Evolutionary conservation across 2,888 invertebrate genomes (phyloP).

Genomic region (Chelonus formosanus): DNA sequence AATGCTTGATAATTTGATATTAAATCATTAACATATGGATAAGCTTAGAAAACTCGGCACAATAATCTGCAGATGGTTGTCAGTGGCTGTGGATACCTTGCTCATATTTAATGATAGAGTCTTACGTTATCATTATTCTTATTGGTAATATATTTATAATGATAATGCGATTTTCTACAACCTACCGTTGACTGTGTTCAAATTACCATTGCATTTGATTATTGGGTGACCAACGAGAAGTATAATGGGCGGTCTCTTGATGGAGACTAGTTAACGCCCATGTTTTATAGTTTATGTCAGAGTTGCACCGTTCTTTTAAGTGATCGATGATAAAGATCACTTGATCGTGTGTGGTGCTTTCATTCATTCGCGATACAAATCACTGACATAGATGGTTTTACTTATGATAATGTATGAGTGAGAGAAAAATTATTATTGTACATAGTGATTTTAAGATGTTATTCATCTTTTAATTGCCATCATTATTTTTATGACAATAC

Average conservation of each 20-base stretch:
- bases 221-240: constrained; percentile 50
- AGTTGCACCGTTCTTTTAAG: neutral
- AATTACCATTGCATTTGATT: constrained; percentile 52
- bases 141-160: no score
- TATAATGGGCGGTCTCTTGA: constrained; percentile 55
- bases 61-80: no score
- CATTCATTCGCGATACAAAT: neutral
- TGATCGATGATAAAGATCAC: constrained; percentile 2
- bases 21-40: no score
- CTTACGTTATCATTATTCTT: no score
- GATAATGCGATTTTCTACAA: constrained; percentile 2
- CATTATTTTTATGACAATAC: no score
- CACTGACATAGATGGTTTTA: no score
- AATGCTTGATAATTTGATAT: no score
- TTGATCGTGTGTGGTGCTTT: neutral
- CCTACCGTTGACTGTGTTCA: constrained; percentile 41
- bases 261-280: constrained; percentile 54
- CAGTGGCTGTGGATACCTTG: no score
- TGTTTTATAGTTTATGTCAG: constrained; percentile 45
- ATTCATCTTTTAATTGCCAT: neutral
- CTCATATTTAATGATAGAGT: no score
- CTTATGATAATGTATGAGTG: neutral
- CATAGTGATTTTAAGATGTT: neutral
- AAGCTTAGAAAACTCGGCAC: no score
- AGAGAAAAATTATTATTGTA: neutral